Conservation (phyloP, 2,888 invertebrate species). For the Steinernema scapterisci region DNA sequence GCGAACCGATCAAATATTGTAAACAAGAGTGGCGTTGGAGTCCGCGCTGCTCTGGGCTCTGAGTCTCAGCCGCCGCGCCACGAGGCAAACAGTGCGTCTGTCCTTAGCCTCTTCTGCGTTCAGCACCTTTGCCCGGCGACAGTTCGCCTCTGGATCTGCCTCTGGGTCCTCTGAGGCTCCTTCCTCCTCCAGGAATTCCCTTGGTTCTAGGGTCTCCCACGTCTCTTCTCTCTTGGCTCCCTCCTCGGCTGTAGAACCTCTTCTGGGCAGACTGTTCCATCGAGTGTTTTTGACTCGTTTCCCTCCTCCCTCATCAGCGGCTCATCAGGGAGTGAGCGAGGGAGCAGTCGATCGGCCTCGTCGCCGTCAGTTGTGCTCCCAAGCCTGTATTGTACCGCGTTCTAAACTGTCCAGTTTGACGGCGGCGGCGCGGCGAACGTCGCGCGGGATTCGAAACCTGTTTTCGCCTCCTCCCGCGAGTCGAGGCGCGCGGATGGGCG, state of each 20-base stretch:
- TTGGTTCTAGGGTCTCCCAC: neutral
- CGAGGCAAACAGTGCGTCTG: conserved; percentile 28
- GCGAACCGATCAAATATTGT: conserved; percentile 13
- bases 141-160: too few species aligned
- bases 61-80: conserved; percentile 7
- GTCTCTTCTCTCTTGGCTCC: neutral
- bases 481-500: neutral
- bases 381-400: conserved; percentile 1
- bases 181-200: neutral
- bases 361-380: neutral
- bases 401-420: conserved; percentile 15
- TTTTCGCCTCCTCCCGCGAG: neutral
- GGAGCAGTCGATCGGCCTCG: neutral
- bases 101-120: neutral
- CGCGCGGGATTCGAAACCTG: neutral
- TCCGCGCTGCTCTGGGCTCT: neutral
- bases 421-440: neutral
- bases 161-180: neutral
- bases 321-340: too few species aligned
- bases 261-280: neutral
- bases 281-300: conserved; percentile 14
- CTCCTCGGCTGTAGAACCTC: neutral
- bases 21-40: conserved; percentile 4
- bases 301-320: neutral
- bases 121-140: too few species aligned